Evolutionary conservation across 2,113 vertebrate species (phyloP), one percentile per base, ranked within the genome.

Genomic region (Myocastor coypus): DNA sequence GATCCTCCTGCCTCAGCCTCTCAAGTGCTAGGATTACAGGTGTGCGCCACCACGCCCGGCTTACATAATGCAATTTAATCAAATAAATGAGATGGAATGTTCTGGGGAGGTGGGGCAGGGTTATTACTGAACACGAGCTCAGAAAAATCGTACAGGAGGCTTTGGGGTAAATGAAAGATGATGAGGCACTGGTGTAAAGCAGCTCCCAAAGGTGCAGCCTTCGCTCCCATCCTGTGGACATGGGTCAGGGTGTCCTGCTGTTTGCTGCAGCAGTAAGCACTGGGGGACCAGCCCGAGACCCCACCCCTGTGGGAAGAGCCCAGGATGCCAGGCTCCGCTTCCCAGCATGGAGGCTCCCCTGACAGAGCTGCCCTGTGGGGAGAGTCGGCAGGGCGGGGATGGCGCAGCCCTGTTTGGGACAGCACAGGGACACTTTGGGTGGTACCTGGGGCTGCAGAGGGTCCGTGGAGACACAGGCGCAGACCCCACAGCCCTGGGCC

Each of bases 41-140:
- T n/a, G n/a, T n/a, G n/a, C n/a, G n/a, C n/a, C n/a, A n/a, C n/a
- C n/a, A n/a, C n/a, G n/a, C n/a, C n/a, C n/a, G n/a, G n/a, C n/a
- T n/a, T n/a, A 34, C n/a, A 63, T 57, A 87, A 55, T 78, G 37
- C 1, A 93, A 26, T 83, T 91, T 84, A 90, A 83, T 94, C 40
- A 63, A n/a, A 92, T 75, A 87, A 46, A 12, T 61, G 46, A 92
- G 68, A 66, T 10, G 32, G 71, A 34, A 75, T 52, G 52, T 73
- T 83, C 50, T 77, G 37, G 14, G 30, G 12, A 1, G 0, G 12
- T 5, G n/a, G 3, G 11, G 26, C 57, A 66, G 28, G 4, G 30
- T 66, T 34, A 19, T 83, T 71, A 55, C 64, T 50, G 50, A 83
- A 77, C 84, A 24, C 19, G 59, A 89, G 75, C 61, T 80, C 34